A percentile compares a stretch with the other conserved stretches of the same genome.
These are phyloP conservation scores for Arothron firmamentum DNA, from an alignment of 2,113 vertebrate species.

Conservation along the genomic window DNA sequence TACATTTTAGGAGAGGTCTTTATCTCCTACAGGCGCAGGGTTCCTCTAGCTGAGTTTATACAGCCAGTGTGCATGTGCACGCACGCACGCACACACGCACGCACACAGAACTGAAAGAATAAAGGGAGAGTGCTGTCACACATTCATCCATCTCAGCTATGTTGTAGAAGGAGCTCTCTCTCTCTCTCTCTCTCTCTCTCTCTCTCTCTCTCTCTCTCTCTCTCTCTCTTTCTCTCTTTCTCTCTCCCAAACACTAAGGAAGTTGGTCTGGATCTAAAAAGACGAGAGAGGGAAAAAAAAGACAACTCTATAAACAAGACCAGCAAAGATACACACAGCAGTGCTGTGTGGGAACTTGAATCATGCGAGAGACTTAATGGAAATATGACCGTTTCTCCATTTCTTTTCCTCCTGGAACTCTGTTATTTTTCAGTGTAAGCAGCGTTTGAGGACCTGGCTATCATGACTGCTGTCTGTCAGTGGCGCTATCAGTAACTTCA, in stretches of 20 bases:
- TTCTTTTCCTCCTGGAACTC: background rate
- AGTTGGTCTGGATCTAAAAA: constrained; percentile 39
- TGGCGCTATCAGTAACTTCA: constrained; percentile 59
- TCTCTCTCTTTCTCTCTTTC: background rate
- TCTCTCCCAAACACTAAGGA: constrained; percentile 52
- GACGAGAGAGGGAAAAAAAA: constrained; percentile 1
- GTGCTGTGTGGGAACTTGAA: constrained; percentile 3
- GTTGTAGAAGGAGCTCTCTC: constrained; percentile 49
- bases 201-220: too few species aligned
- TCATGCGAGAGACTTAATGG: too few species aligned
- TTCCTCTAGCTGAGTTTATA: constrained; percentile 76
- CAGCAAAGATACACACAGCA: constrained; percentile 18
- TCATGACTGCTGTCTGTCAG: constrained; percentile 52
- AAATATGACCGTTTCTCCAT: constrained; percentile 17
- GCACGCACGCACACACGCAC: constrained; percentile 29
- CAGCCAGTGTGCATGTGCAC: constrained; percentile 52
- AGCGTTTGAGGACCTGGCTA: constrained; percentile 36
- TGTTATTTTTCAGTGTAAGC: background rate
- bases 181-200: constrained; percentile 1
- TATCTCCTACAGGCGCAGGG: constrained; percentile 73
- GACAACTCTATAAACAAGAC: constrained; percentile 45
- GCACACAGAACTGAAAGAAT: constrained; percentile 42
- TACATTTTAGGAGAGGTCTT: constrained; percentile 79
- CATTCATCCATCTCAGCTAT: constrained; percentile 69
- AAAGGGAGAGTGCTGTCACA: constrained; percentile 73